Evolutionary conservation across 2,113 vertebrate genomes (phyloP), one percentile per base, ranked within the genome.

Genomic region (Corapipo altera): DNA sequence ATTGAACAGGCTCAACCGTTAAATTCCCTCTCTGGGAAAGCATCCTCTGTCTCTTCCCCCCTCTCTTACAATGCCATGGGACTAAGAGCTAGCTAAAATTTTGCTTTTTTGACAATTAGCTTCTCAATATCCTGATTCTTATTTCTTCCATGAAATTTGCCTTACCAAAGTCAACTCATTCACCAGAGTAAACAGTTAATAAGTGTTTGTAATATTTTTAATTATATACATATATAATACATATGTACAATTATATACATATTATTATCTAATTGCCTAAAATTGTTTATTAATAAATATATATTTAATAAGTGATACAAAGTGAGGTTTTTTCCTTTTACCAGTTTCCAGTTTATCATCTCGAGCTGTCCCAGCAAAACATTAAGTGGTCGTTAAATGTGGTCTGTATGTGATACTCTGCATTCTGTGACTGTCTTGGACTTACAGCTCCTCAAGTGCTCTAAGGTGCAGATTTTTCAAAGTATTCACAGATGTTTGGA

Each of bases 171-270:
- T n/a, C 30, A 59, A 32, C 11, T 72, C 0, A 0, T 64, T 85
- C 24, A 67, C 8, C 15, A 44, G 12, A 71, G 32, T 8, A 37
- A 9, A 32, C 27, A 15, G 7, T 39, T 66, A 48, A 12, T 39
- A 70, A 44, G 4, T 35, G 10, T 52, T 35, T 87, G 19, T 41
- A 41, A 21, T 74, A 35, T 30, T 85, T 73, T 55, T 13, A 58
- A 48, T 62, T 87, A 19, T 20, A 8, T 65, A 32, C 0, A 1
- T 21, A 16, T 0, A 0, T 61, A 33, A 39, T 65, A 8, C 13
- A 9, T 52, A 21, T 24, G 7, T 55, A 26, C 13, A 35, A 4
- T 35, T 52, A 39, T 26, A 67, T 16, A 23, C 11, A 5, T 81
- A 30, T 12, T 46, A 9, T n/a, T 72, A 9, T 61, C 5, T 67